A percentile compares a stretch with the other conserved stretches of the same genome.
These are phyloP conservation scores for Thymallus thymallus DNA, from an alignment of 2,113 vertebrate genomes.

Conservation along the genomic window DNA sequence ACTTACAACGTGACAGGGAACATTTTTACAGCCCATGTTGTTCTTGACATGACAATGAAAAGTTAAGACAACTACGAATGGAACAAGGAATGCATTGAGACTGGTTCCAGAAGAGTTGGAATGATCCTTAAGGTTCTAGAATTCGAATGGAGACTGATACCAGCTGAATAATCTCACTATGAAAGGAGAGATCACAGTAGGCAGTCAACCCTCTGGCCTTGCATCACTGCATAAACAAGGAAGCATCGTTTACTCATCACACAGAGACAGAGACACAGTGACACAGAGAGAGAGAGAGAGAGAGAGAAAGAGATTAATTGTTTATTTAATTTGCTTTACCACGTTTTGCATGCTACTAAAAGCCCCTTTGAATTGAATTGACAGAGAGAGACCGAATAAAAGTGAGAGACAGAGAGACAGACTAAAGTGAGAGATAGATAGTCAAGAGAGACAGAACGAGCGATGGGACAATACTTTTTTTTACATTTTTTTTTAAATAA, in stretches of 20 bases:
- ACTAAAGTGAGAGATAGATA: too few species aligned
- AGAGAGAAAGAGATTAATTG: not conserved
- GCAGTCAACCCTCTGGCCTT: conserved; percentile 15
- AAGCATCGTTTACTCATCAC: not conserved
- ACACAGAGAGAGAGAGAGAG: not conserved
- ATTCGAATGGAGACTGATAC: conserved; percentile 52
- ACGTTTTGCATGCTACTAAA: too few species aligned
- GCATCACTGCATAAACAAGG: conserved; percentile 26
- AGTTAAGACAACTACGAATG: conserved; percentile 61
- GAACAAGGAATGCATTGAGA: conserved; percentile 68
- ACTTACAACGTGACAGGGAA: conserved; percentile 43
- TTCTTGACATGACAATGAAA: conserved; percentile 57
- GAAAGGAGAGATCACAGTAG: conserved; percentile 57
- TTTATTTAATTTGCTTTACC: too few species aligned
- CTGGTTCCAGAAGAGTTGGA: conserved; percentile 44
- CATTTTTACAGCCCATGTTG: conserved; percentile 50
- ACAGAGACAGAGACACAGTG: conserved; percentile 13
- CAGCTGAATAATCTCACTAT: conserved; percentile 58
- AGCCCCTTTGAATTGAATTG: too few species aligned
- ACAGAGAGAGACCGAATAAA: too few species aligned
- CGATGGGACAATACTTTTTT: too few species aligned
- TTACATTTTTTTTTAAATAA: too few species aligned
- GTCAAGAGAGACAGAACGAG: too few species aligned
- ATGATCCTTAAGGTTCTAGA: conserved; percentile 47
- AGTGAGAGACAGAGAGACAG: too few species aligned